A percentile compares a stretch with the other conserved stretches of the same genome.
phyloP scores from a whole-genome alignment of 2,888 invertebrate genomes.

The Pristionchus maxplancki region DNA sequence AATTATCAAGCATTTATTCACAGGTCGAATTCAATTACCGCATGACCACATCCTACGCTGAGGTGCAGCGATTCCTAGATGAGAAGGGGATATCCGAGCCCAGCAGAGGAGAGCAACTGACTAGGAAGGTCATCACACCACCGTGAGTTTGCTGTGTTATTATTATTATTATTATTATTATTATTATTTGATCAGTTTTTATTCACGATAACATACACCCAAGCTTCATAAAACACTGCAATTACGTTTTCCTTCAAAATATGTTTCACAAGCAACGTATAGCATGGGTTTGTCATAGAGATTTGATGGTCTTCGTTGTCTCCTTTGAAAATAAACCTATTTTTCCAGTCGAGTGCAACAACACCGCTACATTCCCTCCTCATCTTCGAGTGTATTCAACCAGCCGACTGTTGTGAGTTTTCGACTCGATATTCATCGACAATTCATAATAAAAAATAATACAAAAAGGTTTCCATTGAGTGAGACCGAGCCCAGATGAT shows the following conservation, averaged over 20 bases:
- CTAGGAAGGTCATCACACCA: conserved; percentile 51
- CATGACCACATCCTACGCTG: conserved; percentile 71
- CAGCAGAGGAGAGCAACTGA: conserved; percentile 41
- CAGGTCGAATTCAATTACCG: conserved; percentile 71
- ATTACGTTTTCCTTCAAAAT: no score
- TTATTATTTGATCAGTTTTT: no score
- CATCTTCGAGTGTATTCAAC: conserved; percentile 5
- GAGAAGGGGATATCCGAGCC: conserved; percentile 61
- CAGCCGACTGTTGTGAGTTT: conserved; percentile 21
- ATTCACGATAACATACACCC: no score
- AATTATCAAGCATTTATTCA: neutral
- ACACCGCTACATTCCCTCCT: conserved; percentile 23
- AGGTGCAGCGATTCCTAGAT: conserved; percentile 70
- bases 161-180: neutral
- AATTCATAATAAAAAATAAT: no score
- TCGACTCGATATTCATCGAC: neutral
- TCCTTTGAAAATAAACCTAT: neutral
- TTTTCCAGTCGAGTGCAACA: neutral
- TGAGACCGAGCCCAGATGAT: no score
- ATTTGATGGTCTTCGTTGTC: no score
- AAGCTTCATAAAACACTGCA: no score
- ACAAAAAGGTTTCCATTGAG: no score
- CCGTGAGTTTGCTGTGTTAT: no score
- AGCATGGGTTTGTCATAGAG: neutral
- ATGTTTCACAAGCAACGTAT: neutral